A percentile compares a stretch with the other conserved stretches of the same genome.
Evolutionary conservation across 2,797 vertebrate genomes (phyloP).

Genomic region (Picus viridis): DNA sequence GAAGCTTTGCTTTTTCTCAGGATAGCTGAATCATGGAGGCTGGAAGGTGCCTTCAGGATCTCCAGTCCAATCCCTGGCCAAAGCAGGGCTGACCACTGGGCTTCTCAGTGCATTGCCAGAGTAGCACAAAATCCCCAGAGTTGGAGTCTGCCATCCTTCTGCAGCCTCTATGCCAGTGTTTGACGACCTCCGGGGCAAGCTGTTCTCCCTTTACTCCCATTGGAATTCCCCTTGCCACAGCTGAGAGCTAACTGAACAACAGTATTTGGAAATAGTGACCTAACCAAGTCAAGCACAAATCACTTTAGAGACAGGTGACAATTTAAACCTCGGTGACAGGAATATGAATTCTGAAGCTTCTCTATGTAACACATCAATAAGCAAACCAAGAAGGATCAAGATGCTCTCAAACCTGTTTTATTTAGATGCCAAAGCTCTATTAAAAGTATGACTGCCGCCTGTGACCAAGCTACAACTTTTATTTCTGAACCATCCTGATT

Average conservation of each 20-base stretch:
- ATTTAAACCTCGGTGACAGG: background rate
- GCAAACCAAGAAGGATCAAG: background rate
- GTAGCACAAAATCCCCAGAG: too few species aligned
- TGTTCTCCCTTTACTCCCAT: background rate
- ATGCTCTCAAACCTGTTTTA: accelerated
- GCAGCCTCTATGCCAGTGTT: background rate
- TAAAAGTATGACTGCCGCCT: background rate
- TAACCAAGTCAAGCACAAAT: background rate
- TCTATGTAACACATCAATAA: background rate
- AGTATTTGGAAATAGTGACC: background rate
- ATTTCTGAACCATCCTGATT: background rate
- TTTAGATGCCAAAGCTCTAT: background rate
- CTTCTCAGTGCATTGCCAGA: background rate
- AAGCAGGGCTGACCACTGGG: background rate
- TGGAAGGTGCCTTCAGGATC: background rate
- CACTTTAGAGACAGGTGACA: background rate
- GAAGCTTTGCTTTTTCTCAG: background rate
- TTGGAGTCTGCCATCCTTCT: background rate
- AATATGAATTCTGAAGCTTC: background rate
- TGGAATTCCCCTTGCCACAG: background rate
- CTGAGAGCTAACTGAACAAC: background rate
- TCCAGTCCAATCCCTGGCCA: background rate
- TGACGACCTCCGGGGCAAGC: background rate
- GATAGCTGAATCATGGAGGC: background rate
- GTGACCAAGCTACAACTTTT: background rate